Base-by-base conservation (phyloP, 2,113 vertebrate genomes). In the Okapia johnstoni region DNA sequence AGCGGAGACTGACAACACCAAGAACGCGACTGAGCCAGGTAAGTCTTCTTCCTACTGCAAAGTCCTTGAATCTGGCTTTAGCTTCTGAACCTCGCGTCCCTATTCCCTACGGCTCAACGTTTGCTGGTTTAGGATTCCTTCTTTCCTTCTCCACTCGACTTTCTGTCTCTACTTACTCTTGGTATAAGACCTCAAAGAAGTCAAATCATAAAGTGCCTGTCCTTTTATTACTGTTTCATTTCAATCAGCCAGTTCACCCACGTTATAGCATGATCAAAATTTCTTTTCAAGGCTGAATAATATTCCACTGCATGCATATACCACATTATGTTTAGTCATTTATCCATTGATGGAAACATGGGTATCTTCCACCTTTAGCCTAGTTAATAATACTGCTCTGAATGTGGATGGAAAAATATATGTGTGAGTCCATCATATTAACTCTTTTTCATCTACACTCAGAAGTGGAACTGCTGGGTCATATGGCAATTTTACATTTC, bases 1-100 rank as follows among this genome's bases (percentile, higher is more conserved):
- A 0, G 5, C 0, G 25, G 54, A 52, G 48, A 36, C 0, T 2
- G 79, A 6, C 21, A 3, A 13, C 6, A 11, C 16, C 55, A 36
- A 25, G 43, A 43, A 21, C 10, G 3, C 0, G 54, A 16, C 28
- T 26, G 5, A 26, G 2, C 28, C 2, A 11, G 0, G 13, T 6
- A 0, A 23, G 66, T 1, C 48, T 15, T 60, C 43, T 36, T 19
- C n/a, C 48, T 4, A 0, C 2, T 36, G 33, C 30, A 14, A 61
- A 50, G 36, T 30, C 85, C 55, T 77, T 50, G 30, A 55, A 40
- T 23, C 4, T 30, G 85, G 11, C 13, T 40, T 77, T 2, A 76
- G 17, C 2, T 52, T 85, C 73, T 85, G 30, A 17, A 54, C 33
- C 16, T 43, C 54, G 5, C 2, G 0, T 57, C 52, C 28, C 19